Conservation (phyloP, 1,140 invertebrate genomes). For the Sipha flava region DNA sequence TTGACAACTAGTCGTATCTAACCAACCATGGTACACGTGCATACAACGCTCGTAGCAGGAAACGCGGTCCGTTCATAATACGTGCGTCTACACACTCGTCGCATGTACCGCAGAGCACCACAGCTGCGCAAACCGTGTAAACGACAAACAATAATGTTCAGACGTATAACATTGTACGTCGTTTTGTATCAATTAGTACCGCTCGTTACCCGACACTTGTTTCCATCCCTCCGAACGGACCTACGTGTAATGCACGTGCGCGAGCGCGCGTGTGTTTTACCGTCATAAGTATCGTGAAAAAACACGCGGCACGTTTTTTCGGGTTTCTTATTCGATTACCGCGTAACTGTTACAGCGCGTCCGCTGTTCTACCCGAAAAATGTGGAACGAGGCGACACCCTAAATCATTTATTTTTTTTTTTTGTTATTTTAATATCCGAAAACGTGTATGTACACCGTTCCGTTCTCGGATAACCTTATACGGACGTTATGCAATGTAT, state of each 20-base stretch:
- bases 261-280: too few species aligned
- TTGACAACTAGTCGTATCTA: too few species aligned
- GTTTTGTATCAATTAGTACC: constrained; percentile 27
- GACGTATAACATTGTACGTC: background rate
- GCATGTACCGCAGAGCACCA: too few species aligned
- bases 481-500: background rate
- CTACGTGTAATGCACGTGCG: background rate
- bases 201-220: constrained; percentile 30
- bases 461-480: constrained; percentile 2
- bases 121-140: too few species aligned
- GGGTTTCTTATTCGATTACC: background rate
- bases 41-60: too few species aligned
- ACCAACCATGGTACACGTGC: too few species aligned
- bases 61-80: too few species aligned
- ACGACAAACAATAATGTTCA: background rate
- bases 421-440: background rate
- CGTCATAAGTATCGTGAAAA: background rate
- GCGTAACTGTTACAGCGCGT: background rate
- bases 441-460: background rate
- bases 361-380: background rate
- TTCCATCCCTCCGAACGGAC: background rate
- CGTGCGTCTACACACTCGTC: too few species aligned
- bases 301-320: background rate
- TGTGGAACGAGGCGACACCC: background rate
- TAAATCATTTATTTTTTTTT: background rate